These are phyloP conservation scores for Caracal caracal DNA, from an alignment of 2,113 vertebrate genomes.

Conservation along the genomic window DNA sequence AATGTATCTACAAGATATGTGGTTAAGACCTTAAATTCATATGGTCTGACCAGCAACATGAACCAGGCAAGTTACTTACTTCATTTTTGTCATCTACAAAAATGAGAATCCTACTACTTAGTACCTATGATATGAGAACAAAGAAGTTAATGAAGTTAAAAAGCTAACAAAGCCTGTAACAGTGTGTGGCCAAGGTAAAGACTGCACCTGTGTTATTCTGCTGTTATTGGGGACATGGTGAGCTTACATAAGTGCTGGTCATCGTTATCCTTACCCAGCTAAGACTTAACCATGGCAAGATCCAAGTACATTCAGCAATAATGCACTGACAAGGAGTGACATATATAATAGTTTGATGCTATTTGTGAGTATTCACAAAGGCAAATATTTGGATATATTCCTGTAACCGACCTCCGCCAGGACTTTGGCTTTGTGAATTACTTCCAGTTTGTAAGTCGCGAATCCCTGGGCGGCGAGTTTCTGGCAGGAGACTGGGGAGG, in stretches of 20 bases:
- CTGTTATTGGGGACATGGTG: fast-evolving
- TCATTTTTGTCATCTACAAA: background rate
- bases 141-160: background rate
- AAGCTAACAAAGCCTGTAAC: background rate
- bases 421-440: background rate
- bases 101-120: background rate
- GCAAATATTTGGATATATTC: background rate
- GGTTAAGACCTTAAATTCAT: background rate
- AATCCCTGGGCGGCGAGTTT: background rate
- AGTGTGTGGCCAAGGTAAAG: background rate
- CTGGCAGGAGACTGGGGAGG: background rate
- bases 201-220: background rate
- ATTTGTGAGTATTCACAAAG: background rate
- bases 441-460: background rate
- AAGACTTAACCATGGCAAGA: background rate
- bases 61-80: background rate
- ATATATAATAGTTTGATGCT: background rate
- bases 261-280: background rate
- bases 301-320: background rate
- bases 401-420: background rate
- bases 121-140: background rate
- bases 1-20: background rate
- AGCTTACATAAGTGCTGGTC: background rate
- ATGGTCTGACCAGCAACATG: background rate
- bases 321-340: background rate